These are phyloP conservation scores for Microchirus variegatus DNA, from an alignment of 2,797 vertebrate species.

Conservation along the genomic window DNA sequence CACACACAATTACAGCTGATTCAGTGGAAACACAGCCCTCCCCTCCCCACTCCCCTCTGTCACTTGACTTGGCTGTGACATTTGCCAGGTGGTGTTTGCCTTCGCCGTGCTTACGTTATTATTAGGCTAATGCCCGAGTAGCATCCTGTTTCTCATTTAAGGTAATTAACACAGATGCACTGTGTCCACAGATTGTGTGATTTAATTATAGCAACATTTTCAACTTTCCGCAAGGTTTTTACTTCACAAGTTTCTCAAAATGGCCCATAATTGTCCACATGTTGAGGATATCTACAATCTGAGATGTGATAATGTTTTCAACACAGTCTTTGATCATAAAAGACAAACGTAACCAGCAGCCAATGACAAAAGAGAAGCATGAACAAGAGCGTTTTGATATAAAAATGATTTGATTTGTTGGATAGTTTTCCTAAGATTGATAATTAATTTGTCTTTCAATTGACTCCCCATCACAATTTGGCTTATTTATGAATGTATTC, in stretches of 20 bases:
- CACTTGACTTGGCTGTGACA: slow-evolving; percentile 75
- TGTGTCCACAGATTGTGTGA: slow-evolving; percentile 1
- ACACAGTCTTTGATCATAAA: too few species aligned
- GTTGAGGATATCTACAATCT: too few species aligned
- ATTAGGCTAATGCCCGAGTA: slow-evolving; percentile 63
- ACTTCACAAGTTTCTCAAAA: too few species aligned
- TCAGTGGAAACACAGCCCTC: slow-evolving; percentile 67
- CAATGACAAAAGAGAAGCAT: too few species aligned
- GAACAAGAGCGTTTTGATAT: too few species aligned
- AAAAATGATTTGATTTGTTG: too few species aligned
- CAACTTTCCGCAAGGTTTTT: too few species aligned
- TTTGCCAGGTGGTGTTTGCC: slow-evolving; percentile 77
- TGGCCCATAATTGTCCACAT: too few species aligned
- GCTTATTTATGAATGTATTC: neutral
- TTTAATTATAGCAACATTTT: neutral
- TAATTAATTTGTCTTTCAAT: neutral
- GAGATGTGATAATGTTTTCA: too few species aligned
- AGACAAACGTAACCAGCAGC: too few species aligned
- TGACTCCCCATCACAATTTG: neutral
- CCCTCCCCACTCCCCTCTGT: slow-evolving; percentile 61
- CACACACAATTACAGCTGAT: slow-evolving; percentile 75
- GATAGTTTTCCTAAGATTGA: too few species aligned
- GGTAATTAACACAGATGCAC: slow-evolving; percentile 32
- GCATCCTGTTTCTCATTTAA: slow-evolving; percentile 58
- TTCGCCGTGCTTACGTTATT: slow-evolving; percentile 51